Evolutionary conservation across 1,140 invertebrate genomes (phyloP).

Genomic region (Schlechtendalia chinensis): DNA sequence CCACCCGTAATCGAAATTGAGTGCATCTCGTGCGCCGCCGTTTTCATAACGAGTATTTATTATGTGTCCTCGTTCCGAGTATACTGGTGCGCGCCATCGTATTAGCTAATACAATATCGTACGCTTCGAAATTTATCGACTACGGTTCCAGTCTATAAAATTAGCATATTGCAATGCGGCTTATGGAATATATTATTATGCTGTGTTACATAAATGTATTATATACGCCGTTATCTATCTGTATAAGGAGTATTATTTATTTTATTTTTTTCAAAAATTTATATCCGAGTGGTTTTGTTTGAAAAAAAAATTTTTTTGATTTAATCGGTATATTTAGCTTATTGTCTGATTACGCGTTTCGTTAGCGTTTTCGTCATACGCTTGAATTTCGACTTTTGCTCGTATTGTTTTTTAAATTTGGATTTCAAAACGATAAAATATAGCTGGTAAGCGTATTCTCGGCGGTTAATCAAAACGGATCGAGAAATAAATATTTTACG

Average conservation of each 20-base stretch:
- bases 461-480: too few relatives aligned
- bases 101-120: background rate
- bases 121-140: background rate
- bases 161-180: background rate
- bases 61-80: background rate
- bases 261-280: background rate
- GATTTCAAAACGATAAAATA: too few relatives aligned
- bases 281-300: too few relatives aligned
- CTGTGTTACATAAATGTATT: background rate
- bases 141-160: background rate
- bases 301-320: background rate
- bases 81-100: too few relatives aligned
- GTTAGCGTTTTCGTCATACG: too few relatives aligned
- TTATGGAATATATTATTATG: background rate
- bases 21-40: background rate
- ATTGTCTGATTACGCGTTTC: too few relatives aligned
- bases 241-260: background rate
- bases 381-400: too few relatives aligned
- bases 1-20: background rate
- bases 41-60: background rate
- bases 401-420: too few relatives aligned
- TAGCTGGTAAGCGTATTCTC: too few relatives aligned
- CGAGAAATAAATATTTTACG: too few relatives aligned
- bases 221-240: background rate
- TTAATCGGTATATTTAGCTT: too few relatives aligned